A percentile compares a stretch with the other conserved stretches of the same genome.
Conservation (phyloP, 2,113 vertebrate genomes). For the Chaetorhynchus papuensis region DNA sequence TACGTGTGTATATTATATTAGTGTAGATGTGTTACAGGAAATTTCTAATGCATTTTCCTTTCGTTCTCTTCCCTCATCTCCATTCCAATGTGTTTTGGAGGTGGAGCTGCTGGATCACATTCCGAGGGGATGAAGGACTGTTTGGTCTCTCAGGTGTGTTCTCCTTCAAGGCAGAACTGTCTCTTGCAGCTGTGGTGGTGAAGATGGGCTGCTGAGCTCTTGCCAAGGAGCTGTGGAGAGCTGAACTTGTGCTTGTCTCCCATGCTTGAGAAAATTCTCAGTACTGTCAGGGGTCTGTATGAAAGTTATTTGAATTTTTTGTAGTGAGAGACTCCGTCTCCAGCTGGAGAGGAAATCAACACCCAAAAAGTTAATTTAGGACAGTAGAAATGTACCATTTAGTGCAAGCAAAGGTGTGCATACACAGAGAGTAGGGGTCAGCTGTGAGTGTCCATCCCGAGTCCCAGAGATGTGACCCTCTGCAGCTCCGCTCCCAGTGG, state of each 20-base stretch:
- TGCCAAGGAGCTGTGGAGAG: not conserved
- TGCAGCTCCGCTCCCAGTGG: not conserved
- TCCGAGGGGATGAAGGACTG: not conserved
- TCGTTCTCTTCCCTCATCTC: not conserved
- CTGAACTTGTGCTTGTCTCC: not conserved
- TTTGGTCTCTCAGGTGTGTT: not conserved
- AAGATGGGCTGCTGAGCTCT: not conserved
- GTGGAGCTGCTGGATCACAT: not conserved
- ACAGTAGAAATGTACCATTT: not conserved
- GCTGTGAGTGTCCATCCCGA: fast-evolving
- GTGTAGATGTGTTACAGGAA: not conserved
- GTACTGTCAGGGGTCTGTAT: not conserved
- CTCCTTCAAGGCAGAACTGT: not conserved
- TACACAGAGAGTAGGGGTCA: not conserved
- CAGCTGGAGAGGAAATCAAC: not conserved
- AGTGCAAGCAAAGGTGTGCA: not conserved
- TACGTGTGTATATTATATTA: not conserved
- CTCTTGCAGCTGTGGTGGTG: not conserved
- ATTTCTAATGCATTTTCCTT: not conserved
- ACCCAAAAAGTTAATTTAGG: not conserved
- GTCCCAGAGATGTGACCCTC: not conserved
- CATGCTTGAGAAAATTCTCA: fast-evolving
- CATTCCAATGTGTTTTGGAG: not conserved
- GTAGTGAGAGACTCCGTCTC: not conserved
- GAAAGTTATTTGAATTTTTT: not conserved